phyloP scores from a whole-genome alignment of 2,888 invertebrate genomes.

The Erebia epiphron region DNA sequence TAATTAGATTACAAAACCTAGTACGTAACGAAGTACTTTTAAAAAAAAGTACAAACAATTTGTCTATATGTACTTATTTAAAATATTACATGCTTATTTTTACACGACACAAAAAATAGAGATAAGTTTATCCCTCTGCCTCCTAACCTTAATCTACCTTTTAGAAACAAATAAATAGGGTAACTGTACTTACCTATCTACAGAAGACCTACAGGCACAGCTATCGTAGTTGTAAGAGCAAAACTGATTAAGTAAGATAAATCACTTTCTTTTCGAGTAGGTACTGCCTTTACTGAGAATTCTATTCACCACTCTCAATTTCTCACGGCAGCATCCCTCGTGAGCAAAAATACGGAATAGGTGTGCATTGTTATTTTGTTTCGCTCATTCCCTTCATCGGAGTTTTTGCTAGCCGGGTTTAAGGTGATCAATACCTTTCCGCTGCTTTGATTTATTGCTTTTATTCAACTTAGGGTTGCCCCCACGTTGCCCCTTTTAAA shows the following conservation, averaged over 20 bases:
- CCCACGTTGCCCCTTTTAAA: background rate
- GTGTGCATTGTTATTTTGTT: slow-evolving; percentile 47
- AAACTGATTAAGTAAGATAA: slow-evolving; percentile 43
- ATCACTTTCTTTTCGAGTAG: slow-evolving; percentile 70
- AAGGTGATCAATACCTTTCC: slow-evolving; percentile 27
- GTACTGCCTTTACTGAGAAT: slow-evolving; percentile 39
- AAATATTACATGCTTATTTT: no score
- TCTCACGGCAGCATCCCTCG: slow-evolving; percentile 49
- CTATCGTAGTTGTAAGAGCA: slow-evolving; percentile 10
- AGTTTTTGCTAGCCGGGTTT: slow-evolving; percentile 26
- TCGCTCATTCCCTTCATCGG: slow-evolving; percentile 40
- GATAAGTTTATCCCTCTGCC: no score
- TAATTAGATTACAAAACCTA: no score
- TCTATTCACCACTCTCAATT: slow-evolving; percentile 62
- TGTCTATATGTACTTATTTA: no score
- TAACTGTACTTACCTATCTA: no score
- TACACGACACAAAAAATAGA: no score
- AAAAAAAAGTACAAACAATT: no score
- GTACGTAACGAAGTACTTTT: no score
- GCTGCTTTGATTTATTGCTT: slow-evolving; percentile 25
- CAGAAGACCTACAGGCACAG: background rate
- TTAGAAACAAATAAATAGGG: no score
- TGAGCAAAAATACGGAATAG: slow-evolving; percentile 47
- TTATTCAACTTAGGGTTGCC: slow-evolving; percentile 10
- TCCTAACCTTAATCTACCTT: no score